A percentile compares a stretch with the other conserved stretches of the same genome.
Evolutionary conservation across 1,140 invertebrate genomes (phyloP).

Genomic region (Microplitis demolitor): DNA sequence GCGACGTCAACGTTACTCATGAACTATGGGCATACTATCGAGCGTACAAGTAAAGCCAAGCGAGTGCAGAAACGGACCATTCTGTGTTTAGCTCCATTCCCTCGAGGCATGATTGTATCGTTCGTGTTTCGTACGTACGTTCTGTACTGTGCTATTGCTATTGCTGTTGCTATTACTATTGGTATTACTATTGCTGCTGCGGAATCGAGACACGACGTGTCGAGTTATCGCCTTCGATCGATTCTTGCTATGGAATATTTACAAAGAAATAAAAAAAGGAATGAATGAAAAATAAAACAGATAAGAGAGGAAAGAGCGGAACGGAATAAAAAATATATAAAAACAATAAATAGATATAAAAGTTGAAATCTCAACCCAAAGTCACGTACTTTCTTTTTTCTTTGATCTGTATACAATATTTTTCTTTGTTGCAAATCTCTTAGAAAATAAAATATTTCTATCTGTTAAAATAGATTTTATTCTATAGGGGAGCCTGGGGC

Average conservation of each 20-base stretch:
- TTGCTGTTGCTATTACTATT: too few relatives aligned
- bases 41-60: too few relatives aligned
- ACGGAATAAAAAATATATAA: too few relatives aligned
- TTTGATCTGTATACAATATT: background rate
- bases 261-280: background rate
- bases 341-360: background rate
- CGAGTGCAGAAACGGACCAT: too few relatives aligned
- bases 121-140: slow-evolving; percentile 16
- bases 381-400: background rate
- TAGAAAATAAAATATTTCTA: background rate
- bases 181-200: background rate
- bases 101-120: slow-evolving; percentile 24
- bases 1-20: slow-evolving; percentile 21
- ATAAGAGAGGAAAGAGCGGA: background rate
- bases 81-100: slow-evolving; percentile 11
- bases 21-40: slow-evolving; percentile 16
- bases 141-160: background rate
- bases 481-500: too few relatives aligned
- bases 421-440: background rate
- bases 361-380: background rate
- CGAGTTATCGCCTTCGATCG: slow-evolving; percentile 23
- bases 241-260: background rate
- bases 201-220: slow-evolving; percentile 16
- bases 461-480: background rate
- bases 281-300: background rate